Evolutionary conservation across 2,888 invertebrate species (phyloP).

Genomic region (Thecocarcelia acutangulata): DNA sequence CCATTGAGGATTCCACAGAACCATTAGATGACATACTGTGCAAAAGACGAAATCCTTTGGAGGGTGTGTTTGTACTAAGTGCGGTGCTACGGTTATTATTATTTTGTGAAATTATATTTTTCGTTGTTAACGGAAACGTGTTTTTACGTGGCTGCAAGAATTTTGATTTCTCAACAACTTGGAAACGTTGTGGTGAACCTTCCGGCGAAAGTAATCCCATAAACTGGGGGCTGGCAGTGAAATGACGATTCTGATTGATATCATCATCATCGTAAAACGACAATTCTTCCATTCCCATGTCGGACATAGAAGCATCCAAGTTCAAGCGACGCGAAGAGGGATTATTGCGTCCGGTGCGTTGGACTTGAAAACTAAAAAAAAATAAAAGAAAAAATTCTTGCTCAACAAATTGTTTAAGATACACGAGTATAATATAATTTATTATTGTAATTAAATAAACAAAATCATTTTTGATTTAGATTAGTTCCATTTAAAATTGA

Average conservation of each 20-base stretch:
- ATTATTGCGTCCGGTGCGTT: constrained; percentile 46
- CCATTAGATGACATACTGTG: constrained; percentile 83
- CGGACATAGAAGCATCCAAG: constrained; percentile 68
- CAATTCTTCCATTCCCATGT: constrained; percentile 78
- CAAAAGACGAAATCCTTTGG: constrained; percentile 80
- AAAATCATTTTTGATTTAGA: too few relatives aligned
- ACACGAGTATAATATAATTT: constrained; percentile 8
- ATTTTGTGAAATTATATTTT: constrained; percentile 78
- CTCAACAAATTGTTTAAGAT: constrained; percentile 36
- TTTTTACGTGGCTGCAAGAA: constrained; percentile 52
- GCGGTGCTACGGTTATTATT: constrained; percentile 60
- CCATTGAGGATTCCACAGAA: constrained; percentile 84
- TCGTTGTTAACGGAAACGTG: constrained; percentile 50
- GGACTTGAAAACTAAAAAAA: constrained; percentile 70
- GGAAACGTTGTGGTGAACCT: constrained; percentile 79
- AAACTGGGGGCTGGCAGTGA: constrained; percentile 74
- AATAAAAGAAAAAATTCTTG: constrained; percentile 36
- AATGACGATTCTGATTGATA: constrained; percentile 61
- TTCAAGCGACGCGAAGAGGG: constrained; percentile 68
- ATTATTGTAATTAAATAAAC: too few relatives aligned
- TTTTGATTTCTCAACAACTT: constrained; percentile 73
- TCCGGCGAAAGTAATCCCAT: constrained; percentile 79
- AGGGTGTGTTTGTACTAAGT: constrained; percentile 72
- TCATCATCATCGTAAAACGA: constrained; percentile 79
- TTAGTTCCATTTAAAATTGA: too few relatives aligned